Percentiles rank a stretch among this genome's conserved stretches.
Evolutionary conservation across 2,888 invertebrate genomes (phyloP).

Genomic region (Pardosa pseudoannulata): DNA sequence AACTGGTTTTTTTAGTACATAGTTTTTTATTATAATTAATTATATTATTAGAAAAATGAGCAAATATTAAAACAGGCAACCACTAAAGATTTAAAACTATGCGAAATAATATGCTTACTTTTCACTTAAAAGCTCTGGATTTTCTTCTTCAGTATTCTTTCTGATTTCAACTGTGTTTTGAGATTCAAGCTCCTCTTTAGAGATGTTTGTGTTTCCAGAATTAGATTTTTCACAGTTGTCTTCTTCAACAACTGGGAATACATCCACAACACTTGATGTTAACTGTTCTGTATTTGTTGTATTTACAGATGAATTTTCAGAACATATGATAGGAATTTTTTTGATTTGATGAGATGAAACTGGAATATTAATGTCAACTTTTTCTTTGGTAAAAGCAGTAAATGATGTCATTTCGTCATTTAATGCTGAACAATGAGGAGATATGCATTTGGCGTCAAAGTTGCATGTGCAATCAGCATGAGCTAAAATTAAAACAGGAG

Average conservation of each 20-base stretch:
- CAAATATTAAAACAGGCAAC: too few relatives aligned
- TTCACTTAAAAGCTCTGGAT: not conserved
- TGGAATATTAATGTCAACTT: conserved; percentile 20
- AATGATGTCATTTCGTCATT: not conserved
- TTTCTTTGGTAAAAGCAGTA: conserved; percentile 60
- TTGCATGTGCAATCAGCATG: conserved; percentile 51
- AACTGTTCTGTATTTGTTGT: too few relatives aligned
- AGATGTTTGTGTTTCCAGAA: not conserved
- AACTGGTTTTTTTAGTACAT: too few relatives aligned
- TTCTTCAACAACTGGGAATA: not conserved
- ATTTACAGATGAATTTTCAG: not conserved
- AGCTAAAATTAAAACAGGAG: conserved; percentile 82
- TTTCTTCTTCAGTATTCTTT: not conserved
- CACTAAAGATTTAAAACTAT: too few relatives aligned
- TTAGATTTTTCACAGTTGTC: not conserved
- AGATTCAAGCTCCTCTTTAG: not conserved
- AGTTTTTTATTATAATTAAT: too few relatives aligned
- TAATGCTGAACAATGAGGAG: conserved; percentile 27
- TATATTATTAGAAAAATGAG: too few relatives aligned
- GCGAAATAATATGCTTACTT: too few relatives aligned
- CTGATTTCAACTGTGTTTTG: not conserved
- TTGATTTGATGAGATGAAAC: conserved; percentile 28
- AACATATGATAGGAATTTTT: conserved; percentile 29
- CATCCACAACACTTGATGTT: not conserved
- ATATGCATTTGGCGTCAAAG: not conserved